Percentiles rank a stretch among this genome's conserved stretches.
Evolutionary conservation across 2,888 invertebrate species (phyloP).

Genomic region (Ptilodon capucinus): DNA sequence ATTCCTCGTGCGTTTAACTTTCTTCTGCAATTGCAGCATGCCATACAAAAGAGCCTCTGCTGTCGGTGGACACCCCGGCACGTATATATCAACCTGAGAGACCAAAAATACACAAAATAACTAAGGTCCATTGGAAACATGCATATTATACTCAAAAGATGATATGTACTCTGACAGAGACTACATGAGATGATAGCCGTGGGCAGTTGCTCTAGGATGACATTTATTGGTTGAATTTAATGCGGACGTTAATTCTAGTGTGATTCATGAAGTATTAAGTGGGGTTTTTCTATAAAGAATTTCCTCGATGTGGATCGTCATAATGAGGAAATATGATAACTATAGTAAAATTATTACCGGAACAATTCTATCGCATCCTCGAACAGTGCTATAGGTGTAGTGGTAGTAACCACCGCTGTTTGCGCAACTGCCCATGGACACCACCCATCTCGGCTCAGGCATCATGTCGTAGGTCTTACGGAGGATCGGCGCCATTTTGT

Average conservation of each 20-base stretch:
- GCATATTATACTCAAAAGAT: too few species aligned
- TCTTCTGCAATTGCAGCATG: slow-evolving; percentile 92
- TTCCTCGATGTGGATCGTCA: background rate
- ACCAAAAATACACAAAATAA: background rate
- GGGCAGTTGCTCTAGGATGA: too few species aligned
- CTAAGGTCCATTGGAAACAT: too few species aligned
- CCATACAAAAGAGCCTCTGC: slow-evolving; percentile 95
- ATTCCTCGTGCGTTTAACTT: slow-evolving; percentile 89
- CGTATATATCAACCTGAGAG: slow-evolving; percentile 89
- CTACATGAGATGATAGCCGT: too few species aligned
- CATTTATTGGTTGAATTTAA: too few species aligned
- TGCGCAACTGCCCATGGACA: slow-evolving; percentile 99
- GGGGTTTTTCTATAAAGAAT: too few species aligned
- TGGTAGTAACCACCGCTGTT: slow-evolving; percentile 99
- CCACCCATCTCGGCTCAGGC: slow-evolving; percentile 98
- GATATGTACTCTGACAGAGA: too few species aligned
- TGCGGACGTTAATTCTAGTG: too few species aligned
- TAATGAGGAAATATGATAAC: background rate
- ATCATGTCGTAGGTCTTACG: slow-evolving; percentile 98
- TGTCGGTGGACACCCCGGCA: slow-evolving; percentile 97
- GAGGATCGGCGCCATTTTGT: slow-evolving; percentile 99
- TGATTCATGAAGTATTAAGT: too few species aligned
- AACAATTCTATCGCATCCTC: slow-evolving; percentile 68
- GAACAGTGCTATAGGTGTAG: slow-evolving; percentile 98
- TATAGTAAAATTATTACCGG: slow-evolving; percentile 46